Conservation (phyloP, 2,888 invertebrate genomes). For the Parnassius apollo region DNA sequence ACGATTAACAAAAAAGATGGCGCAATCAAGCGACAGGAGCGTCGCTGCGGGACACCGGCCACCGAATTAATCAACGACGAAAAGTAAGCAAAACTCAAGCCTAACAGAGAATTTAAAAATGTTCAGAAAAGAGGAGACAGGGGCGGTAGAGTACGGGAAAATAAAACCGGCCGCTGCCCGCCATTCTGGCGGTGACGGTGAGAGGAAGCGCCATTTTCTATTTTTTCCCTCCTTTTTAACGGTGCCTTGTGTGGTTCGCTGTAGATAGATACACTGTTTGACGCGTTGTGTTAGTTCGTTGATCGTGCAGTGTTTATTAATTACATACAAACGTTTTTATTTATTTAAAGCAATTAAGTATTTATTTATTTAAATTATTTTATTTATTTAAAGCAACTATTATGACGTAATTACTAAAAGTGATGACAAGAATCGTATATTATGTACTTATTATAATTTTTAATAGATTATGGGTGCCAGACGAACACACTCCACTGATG, state of each 20-base stretch:
- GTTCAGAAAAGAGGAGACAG: slow-evolving; percentile 57
- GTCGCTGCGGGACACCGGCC: slow-evolving; percentile 64
- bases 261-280: slow-evolving; percentile 23
- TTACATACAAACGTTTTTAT: not conserved
- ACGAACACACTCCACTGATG: no score
- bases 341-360: not conserved
- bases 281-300: slow-evolving; percentile 22
- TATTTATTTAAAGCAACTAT: no score
- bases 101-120: slow-evolving; percentile 52
- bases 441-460: no score
- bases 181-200: slow-evolving; percentile 74
- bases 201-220: slow-evolving; percentile 69
- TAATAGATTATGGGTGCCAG: no score
- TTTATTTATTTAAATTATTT: not conserved
- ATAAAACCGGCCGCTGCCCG: slow-evolving; percentile 61
- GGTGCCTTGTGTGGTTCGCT: slow-evolving; percentile 27
- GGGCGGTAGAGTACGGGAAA: slow-evolving; percentile 60
- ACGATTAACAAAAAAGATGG: slow-evolving; percentile 38
- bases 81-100: slow-evolving; percentile 61
- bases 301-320: not conserved
- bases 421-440: no score
- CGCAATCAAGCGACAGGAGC: slow-evolving; percentile 68
- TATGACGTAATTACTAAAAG: no score
- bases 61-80: slow-evolving; percentile 73
- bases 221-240: slow-evolving; percentile 54